These are phyloP conservation scores for Xanthostigma xanthostigma DNA, from an alignment of 2,888 invertebrate species.

Conservation along the genomic window DNA sequence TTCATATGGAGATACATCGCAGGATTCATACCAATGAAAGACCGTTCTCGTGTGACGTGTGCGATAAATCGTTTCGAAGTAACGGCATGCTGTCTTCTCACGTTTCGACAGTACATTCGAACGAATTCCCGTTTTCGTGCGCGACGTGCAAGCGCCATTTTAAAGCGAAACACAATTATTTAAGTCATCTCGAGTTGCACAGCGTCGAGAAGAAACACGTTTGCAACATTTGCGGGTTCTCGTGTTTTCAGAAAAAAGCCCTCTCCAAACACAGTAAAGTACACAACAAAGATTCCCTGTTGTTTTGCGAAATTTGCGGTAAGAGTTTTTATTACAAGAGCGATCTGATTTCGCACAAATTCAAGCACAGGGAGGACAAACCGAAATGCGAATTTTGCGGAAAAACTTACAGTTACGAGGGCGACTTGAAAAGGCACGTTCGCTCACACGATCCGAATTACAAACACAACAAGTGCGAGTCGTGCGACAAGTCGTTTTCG, in stretches of 20 bases:
- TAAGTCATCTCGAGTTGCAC: conserved; percentile 23
- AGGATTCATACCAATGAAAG: conserved; percentile 29
- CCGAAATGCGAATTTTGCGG: not conserved
- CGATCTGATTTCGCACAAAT: not conserved
- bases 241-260: conserved; percentile 12
- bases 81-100: not conserved
- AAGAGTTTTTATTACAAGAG: not conserved
- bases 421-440: conserved; percentile 11
- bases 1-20: conserved; percentile 26
- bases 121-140: not conserved
- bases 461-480: conserved; percentile 5
- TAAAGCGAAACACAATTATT: not conserved
- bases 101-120: conserved; percentile 1
- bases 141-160: conserved; percentile 10
- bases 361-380: conserved; percentile 8
- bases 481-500: conserved; percentile 11
- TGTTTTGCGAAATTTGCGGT: conserved; percentile 10
- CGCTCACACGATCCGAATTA: conserved; percentile 10
- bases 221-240: conserved; percentile 24
- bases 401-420: conserved; percentile 15
- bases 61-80: conserved; percentile 24
- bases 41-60: conserved; percentile 28
- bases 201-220: conserved; percentile 19
- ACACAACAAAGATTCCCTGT: conserved; percentile 13
- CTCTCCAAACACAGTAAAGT: conserved; percentile 20